Conservation (phyloP, 2,888 invertebrate genomes). For the Hesperia comma region DNA sequence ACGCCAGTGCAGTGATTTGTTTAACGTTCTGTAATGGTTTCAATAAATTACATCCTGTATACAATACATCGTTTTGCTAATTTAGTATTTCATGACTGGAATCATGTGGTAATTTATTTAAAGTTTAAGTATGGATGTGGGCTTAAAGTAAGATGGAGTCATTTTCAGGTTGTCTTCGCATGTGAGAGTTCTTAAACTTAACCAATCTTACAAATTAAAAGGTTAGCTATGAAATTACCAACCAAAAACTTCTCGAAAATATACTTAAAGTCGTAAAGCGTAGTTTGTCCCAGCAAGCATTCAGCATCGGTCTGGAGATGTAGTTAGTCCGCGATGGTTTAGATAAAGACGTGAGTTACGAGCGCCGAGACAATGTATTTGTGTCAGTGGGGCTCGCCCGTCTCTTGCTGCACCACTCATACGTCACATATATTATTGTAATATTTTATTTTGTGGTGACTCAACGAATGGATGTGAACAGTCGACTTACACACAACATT, state of each 20-base stretch:
- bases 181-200: neutral
- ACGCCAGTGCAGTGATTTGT: no score
- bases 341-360: conserved; percentile 25
- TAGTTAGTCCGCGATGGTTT: conserved; percentile 13
- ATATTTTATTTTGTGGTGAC: neutral
- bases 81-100: no score
- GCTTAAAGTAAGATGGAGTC: no score
- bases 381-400: conserved; percentile 6
- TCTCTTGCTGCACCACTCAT: neutral
- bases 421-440: neutral
- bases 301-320: conserved; percentile 2
- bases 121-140: no score
- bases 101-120: no score
- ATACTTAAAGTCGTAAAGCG: no score
- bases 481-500: neutral
- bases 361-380: neutral
- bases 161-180: no score
- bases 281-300: conserved; percentile 10
- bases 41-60: no score
- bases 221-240: neutral
- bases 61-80: no score
- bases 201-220: neutral
- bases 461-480: neutral
- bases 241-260: neutral
- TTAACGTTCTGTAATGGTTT: no score